These are phyloP conservation scores for Dicaeum eximium DNA, from an alignment of 2,113 vertebrate species.

Conservation along the genomic window DNA sequence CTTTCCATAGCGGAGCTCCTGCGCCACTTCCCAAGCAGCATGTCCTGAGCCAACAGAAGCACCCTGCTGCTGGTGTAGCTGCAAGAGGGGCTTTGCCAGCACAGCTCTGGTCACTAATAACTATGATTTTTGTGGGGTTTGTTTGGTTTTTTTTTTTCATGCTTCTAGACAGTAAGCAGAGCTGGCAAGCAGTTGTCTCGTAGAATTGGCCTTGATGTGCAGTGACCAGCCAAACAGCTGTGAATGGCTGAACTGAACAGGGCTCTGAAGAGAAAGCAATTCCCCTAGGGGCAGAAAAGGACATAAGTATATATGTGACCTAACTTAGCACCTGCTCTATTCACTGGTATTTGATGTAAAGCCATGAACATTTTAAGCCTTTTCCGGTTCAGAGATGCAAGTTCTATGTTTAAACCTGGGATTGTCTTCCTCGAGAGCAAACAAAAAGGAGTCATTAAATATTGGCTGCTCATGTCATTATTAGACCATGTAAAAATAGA, in stretches of 20 bases:
- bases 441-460: neutral
- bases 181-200: neutral
- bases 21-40: neutral
- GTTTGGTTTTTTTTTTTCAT: fast-evolving
- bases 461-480: neutral
- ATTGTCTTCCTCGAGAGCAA: neutral
- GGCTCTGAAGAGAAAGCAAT: neutral
- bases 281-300: neutral
- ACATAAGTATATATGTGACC: neutral
- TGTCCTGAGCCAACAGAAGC: neutral
- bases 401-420: neutral
- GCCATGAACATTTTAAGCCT: neutral
- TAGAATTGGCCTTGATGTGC: neutral
- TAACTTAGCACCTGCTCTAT: neutral
- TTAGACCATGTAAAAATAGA: neutral
- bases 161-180: neutral
- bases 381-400: neutral
- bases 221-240: neutral
- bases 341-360: neutral
- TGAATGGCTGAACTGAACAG: neutral
- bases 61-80: neutral
- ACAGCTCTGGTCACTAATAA: neutral
- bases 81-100: neutral
- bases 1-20: neutral
- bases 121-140: too few species aligned